Percentiles rank a stretch among this genome's conserved stretches.
Evolutionary conservation across 2,113 vertebrate genomes (phyloP).

Genomic region (Spheniscus mendiculus): DNA sequence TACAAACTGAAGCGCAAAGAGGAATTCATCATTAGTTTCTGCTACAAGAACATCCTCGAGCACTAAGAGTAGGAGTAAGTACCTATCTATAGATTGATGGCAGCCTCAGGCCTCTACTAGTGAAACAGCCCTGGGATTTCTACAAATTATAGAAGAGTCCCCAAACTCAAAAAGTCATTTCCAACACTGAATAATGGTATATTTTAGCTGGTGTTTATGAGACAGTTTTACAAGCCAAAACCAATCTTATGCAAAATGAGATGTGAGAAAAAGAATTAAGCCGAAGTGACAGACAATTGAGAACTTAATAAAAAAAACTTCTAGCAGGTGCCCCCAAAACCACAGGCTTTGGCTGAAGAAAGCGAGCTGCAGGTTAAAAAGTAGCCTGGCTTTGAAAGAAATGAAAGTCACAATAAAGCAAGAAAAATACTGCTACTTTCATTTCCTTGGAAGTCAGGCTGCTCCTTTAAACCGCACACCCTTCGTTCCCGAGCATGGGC

Average conservation of each 20-base stretch:
- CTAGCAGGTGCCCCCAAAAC: not conserved
- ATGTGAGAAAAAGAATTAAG: not conserved
- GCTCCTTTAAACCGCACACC: not conserved
- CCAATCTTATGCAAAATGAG: not conserved
- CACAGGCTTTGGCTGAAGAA: not conserved
- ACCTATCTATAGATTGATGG: not conserved
- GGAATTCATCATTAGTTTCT: not conserved
- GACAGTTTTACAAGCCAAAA: not conserved
- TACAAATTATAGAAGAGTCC: not conserved
- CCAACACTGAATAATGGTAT: not conserved
- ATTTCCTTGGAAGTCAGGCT: not conserved
- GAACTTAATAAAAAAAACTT: not conserved
- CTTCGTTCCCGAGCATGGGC: not conserved
- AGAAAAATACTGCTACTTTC: not conserved
- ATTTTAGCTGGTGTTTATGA: not conserved
- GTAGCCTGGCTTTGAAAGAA: not conserved
- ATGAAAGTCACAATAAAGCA: not conserved
- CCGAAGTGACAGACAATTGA: not conserved
- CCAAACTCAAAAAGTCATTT: not conserved
- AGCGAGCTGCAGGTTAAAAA: not conserved
- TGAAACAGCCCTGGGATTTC: not conserved
- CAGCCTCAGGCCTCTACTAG: not conserved
- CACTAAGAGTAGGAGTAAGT: not conserved
- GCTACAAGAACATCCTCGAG: not conserved
- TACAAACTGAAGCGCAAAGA: not conserved